Percentiles rank a stretch among this genome's conserved stretches.
Conservation (phyloP, 2,888 invertebrate species). For the Lasioglossum marginatum region DNA sequence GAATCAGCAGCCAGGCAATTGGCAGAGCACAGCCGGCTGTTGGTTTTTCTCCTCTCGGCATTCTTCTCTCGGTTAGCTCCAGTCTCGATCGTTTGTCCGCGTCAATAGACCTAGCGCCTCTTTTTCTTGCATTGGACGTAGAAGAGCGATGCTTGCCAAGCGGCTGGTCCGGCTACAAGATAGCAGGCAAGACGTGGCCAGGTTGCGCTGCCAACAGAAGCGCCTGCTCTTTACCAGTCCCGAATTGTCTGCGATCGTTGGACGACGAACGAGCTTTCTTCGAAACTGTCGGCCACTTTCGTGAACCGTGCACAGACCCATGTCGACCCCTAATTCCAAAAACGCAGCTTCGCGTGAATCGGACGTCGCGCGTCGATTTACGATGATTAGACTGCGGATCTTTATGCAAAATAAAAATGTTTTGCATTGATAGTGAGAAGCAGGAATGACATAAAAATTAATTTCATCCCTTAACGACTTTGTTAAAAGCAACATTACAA, state of each 20-base stretch:
- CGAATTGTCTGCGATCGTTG: slow-evolving; percentile 62
- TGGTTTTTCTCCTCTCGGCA: slow-evolving; percentile 25
- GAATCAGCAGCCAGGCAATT: slow-evolving; percentile 24
- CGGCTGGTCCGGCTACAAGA: not conserved
- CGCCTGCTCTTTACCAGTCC: slow-evolving; percentile 57
- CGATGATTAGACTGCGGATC: no score
- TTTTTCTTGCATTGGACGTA: slow-evolving; percentile 42
- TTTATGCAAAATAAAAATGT: no score
- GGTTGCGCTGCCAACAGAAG: slow-evolving; percentile 52
- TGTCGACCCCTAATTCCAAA: not conserved
- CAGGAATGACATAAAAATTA: no score
- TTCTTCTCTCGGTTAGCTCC: slow-evolving; percentile 28
- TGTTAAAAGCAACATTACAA: no score
- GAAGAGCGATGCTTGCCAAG: not conserved
- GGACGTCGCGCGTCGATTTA: no score
- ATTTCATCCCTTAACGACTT: no score
- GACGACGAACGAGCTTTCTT: slow-evolving; percentile 45
- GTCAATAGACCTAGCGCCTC: slow-evolving; percentile 61
- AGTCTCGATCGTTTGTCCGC: slow-evolving; percentile 68
- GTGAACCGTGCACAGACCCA: not conserved
- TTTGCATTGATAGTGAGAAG: no score
- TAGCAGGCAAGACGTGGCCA: slow-evolving; percentile 13
- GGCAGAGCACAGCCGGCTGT: slow-evolving; percentile 22
- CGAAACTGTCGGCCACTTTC: slow-evolving; percentile 32
- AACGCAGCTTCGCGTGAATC: not conserved